Conservation (phyloP, 2,888 invertebrate genomes). For the Perithous albicinctus region DNA sequence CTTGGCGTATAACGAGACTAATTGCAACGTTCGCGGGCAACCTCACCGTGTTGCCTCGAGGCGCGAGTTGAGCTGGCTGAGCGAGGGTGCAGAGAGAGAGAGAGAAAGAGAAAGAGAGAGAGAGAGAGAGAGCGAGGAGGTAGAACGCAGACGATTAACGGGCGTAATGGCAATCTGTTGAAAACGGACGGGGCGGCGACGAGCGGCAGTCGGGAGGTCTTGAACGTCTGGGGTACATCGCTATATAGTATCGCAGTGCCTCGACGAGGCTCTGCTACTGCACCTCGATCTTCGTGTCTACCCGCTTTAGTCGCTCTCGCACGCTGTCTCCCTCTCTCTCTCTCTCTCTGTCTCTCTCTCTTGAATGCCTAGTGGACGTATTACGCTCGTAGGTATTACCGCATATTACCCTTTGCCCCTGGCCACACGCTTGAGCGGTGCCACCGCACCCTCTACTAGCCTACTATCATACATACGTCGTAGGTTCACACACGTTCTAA, state of each 20-base stretch:
- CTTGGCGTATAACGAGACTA: conserved; percentile 65
- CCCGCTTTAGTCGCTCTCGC: background rate
- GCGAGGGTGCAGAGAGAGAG: background rate
- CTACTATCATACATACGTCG: conserved; percentile 11
- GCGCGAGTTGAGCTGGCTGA: conserved; percentile 32
- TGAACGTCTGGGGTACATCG: conserved; percentile 36
- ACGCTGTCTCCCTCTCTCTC: background rate
- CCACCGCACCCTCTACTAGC: conserved; percentile 12
- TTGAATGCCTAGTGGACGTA: background rate
- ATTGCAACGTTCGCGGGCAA: conserved; percentile 51
- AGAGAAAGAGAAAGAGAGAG: too few relatives aligned
- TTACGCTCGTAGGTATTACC: conserved; percentile 11
- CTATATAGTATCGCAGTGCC: background rate
- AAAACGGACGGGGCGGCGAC: conserved; percentile 64
- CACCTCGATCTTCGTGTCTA: conserved; percentile 35
- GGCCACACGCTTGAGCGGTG: background rate
- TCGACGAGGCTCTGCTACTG: conserved; percentile 1
- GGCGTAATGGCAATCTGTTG: conserved; percentile 67
- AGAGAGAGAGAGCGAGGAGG: conserved; percentile 44
- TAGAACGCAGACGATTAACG: conserved; percentile 67
- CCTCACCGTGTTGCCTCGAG: conserved; percentile 43
- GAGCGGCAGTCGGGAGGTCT: conserved; percentile 22
- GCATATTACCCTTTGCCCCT: conserved; percentile 2
- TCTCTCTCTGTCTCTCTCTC: background rate
- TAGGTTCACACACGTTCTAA: background rate